Evolutionary conservation across 2,113 vertebrate species (phyloP).

Genomic region (Microcebus ravelobensis): DNA sequence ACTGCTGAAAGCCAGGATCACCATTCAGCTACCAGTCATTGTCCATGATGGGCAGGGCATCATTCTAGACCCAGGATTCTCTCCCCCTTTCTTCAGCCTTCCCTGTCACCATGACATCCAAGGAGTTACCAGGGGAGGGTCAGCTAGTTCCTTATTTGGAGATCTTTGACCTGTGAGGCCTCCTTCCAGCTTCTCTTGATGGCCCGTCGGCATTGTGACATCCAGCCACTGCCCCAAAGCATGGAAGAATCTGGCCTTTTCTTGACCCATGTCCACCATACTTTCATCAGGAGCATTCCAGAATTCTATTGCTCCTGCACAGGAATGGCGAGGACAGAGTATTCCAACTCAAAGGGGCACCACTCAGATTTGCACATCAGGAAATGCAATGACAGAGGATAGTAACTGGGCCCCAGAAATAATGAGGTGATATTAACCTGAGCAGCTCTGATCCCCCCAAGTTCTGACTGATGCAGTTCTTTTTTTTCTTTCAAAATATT

Average conservation of each 20-base stretch:
- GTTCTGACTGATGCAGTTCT: background rate
- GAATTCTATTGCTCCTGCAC: background rate
- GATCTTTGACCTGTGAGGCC: background rate
- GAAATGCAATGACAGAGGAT: background rate
- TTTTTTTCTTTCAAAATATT: no score
- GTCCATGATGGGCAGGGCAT: rapidly evolving
- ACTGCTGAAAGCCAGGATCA: background rate
- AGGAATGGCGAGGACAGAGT: background rate
- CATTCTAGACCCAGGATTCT: background rate
- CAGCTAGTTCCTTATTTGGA: background rate
- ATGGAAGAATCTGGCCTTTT: background rate
- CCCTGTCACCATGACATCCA: background rate
- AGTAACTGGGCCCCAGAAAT: background rate
- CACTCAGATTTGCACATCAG: background rate
- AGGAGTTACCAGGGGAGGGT: background rate
- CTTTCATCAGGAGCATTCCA: background rate
- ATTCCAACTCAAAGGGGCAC: background rate
- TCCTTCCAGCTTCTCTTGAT: background rate
- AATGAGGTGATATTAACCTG: background rate
- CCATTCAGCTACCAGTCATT: background rate
- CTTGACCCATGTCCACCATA: background rate
- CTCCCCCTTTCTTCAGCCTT: background rate
- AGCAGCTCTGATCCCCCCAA: background rate
- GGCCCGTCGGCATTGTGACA: background rate
- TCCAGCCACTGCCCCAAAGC: background rate